Conservation (phyloP, 2,797 vertebrate species). For the Meriones psammophilus region DNA sequence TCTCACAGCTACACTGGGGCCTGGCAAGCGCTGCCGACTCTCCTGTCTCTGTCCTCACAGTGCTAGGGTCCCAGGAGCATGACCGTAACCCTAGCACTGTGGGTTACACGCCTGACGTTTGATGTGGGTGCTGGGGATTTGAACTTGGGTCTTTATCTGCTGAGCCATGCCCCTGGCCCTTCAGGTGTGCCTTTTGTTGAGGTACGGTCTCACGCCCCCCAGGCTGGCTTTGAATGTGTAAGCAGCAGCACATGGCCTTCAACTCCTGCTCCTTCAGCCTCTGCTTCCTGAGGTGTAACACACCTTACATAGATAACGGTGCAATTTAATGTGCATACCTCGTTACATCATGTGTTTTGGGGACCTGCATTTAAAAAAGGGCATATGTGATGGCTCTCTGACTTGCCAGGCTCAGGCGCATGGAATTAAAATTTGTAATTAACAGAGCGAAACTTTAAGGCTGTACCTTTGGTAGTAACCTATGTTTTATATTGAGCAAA, state of each 20-base stretch:
- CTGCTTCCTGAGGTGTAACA: background rate
- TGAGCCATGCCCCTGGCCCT: background rate
- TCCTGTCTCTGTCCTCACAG: background rate
- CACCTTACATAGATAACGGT: background rate
- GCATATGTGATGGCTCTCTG: background rate
- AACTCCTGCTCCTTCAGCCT: background rate
- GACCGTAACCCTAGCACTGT: too few species aligned
- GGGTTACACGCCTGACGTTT: background rate
- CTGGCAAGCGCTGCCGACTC: background rate
- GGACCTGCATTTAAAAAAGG: background rate
- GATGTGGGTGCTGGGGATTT: background rate
- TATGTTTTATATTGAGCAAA: background rate
- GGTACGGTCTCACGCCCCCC: background rate
- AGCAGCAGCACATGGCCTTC: background rate
- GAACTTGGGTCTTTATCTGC: background rate
- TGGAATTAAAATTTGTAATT: background rate
- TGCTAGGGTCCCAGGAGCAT: background rate
- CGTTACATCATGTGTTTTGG: background rate
- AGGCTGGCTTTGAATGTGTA: background rate
- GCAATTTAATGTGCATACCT: background rate
- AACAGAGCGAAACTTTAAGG: background rate
- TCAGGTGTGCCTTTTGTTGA: background rate
- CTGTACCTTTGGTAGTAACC: background rate
- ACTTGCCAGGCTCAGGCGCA: background rate
- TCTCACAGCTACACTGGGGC: background rate